phyloP scores from a whole-genome alignment of 2,888 invertebrate species.

The Thysanoteuthis rhombus region DNA sequence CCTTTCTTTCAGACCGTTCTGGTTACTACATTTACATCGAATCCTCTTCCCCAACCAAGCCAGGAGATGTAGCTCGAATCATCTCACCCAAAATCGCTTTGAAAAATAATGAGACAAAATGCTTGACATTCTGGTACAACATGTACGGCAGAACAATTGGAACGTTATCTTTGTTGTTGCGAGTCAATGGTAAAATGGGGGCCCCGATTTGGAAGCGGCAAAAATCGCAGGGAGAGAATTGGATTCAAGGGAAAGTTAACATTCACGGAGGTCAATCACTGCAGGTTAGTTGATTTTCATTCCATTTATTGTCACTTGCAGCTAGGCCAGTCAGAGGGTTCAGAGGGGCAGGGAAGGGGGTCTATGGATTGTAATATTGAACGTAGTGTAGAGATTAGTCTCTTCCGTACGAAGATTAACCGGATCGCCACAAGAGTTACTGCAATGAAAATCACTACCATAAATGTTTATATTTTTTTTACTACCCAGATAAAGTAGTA shows the following conservation, averaged over 20 bases:
- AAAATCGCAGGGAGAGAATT: conserved; percentile 52
- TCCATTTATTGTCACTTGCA: no score
- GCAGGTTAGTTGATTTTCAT: not conserved
- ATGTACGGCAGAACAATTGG: conserved; percentile 54
- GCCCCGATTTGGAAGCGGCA: conserved; percentile 49
- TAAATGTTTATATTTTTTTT: no score
- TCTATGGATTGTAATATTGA: no score
- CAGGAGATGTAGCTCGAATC: conserved; percentile 72
- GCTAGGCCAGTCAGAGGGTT: no score
- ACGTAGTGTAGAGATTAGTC: no score
- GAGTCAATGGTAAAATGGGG: not conserved
- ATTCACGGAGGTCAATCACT: not conserved
- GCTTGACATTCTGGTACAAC: conserved; percentile 57
- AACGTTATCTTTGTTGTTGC: conserved; percentile 42
- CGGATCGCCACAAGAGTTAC: no score
- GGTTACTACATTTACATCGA: conserved; percentile 59
- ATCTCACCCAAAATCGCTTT: conserved; percentile 45
- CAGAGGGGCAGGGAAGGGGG: no score
- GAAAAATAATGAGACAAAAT: conserved; percentile 38
- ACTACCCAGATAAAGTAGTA: no score
- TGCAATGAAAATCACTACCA: no score
- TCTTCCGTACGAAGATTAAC: no score
- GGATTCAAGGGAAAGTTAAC: conserved; percentile 43
- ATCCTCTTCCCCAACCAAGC: conserved; percentile 70
- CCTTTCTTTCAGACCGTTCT: conserved; percentile 45